A percentile compares a stretch with the other conserved stretches of the same genome.
phyloP scores from a whole-genome alignment of 2,888 invertebrate genomes.

The Apantesis nais region DNA sequence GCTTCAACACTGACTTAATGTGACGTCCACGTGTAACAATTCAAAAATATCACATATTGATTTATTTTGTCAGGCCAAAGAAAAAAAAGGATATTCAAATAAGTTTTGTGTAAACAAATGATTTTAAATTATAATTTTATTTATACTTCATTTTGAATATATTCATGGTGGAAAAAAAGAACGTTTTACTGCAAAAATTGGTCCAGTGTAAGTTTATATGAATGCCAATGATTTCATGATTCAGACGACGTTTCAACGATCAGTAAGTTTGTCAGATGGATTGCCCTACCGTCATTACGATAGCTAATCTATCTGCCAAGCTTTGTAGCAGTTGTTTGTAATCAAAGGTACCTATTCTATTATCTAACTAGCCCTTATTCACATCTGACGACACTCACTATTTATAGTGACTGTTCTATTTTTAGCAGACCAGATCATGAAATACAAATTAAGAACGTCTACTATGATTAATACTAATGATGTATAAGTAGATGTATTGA shows the following conservation, averaged over 20 bases:
- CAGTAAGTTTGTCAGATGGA: slow-evolving; percentile 4
- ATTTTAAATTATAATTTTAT: no score
- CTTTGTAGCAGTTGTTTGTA: slow-evolving; percentile 5
- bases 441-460: not conserved
- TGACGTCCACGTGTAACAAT: no score
- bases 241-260: not conserved
- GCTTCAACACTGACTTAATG: no score
- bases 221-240: no score
- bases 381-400: slow-evolving; percentile 12
- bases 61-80: no score
- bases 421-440: not conserved
- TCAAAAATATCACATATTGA: no score
- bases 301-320: not conserved
- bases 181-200: no score
- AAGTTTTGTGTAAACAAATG: no score
- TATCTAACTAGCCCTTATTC: slow-evolving; percentile 13
- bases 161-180: no score
- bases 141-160: no score
- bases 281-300: not conserved
- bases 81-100: no score
- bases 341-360: slow-evolving; percentile 7
- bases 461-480: not conserved
- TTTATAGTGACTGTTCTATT: slow-evolving; percentile 5
- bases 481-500: not conserved
- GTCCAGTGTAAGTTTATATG: no score